These are phyloP conservation scores for Zaprionus taronus DNA, from an alignment of 1,140 invertebrate genomes.

Conservation along the genomic window DNA sequence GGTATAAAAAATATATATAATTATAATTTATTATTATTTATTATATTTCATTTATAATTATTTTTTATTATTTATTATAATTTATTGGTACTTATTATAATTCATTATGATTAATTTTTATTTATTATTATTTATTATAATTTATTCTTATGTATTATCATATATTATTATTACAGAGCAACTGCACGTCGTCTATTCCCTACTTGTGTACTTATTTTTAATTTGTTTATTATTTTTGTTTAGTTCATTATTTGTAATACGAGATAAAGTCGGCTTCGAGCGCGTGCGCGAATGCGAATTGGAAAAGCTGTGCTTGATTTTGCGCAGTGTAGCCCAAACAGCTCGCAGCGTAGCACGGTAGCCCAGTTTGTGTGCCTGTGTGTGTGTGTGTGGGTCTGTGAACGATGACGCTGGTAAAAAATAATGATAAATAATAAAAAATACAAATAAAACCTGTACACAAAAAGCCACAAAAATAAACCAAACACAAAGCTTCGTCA, in stretches of 20 bases:
- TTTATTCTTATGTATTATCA: background rate
- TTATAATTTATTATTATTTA: no score
- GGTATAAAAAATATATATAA: no score
- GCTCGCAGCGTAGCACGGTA: conserved; percentile 70
- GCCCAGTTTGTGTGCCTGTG: conserved; percentile 55
- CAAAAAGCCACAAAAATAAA: conserved; percentile 61
- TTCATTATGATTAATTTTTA: background rate
- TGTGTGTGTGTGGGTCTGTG: conserved; percentile 44
- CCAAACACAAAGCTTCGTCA: conserved; percentile 71
- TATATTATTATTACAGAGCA: background rate
- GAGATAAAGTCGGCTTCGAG: background rate
- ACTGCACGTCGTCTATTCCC: background rate
- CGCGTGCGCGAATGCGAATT: background rate
- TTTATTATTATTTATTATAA: no score
- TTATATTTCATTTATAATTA: no score
- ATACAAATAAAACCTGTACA: conserved; percentile 74
- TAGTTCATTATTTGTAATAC: background rate
- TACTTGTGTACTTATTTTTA: background rate
- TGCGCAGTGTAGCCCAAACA: conserved; percentile 49
- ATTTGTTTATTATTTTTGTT: conserved; percentile 1
- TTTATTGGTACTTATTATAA: no score
- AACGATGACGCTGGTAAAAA: conserved; percentile 77
- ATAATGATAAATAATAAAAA: conserved; percentile 79
- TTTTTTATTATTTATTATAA: background rate
- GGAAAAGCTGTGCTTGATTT: conserved; percentile 40